Percentiles rank a stretch among this genome's conserved stretches.
Conservation (phyloP, 2,888 invertebrate species). For the Eupithecia insigniata region DNA sequence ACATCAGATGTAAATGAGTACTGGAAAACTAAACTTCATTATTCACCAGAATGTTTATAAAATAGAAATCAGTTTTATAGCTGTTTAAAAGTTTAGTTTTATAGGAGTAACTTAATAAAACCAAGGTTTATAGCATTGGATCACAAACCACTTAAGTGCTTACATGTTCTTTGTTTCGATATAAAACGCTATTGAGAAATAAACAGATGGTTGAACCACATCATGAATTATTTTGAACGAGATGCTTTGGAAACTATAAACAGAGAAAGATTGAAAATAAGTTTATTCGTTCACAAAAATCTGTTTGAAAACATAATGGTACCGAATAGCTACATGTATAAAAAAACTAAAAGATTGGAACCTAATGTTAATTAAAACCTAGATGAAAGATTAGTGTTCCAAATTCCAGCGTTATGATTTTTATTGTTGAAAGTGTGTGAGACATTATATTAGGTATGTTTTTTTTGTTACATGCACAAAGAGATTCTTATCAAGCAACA, state of each 20-base stretch:
- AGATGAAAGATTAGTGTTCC: no score
- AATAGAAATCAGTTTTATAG: conserved; percentile 32
- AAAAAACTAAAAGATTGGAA: no score
- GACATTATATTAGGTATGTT: no score
- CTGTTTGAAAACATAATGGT: neutral
- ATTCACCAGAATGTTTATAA: conserved; percentile 26
- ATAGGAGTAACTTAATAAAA: conserved; percentile 36
- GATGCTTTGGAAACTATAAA: neutral
- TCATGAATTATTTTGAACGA: conserved; percentile 5
- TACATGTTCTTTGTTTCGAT: conserved; percentile 31
- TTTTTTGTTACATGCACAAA: neutral
- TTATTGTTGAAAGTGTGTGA: no score
- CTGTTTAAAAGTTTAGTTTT: conserved; percentile 34
- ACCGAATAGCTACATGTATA: no score
- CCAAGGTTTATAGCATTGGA: conserved; percentile 29
- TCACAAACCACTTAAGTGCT: conserved; percentile 25
- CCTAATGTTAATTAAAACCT: no score
- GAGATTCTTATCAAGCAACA: neutral
- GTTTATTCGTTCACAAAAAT: neutral
- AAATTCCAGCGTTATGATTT: no score
- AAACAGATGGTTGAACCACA: conserved; percentile 16
- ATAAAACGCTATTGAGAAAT: conserved; percentile 18
- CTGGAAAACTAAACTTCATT: conserved; percentile 7
- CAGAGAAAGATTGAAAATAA: neutral
- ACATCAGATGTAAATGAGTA: neutral